Evolutionary conservation across 2,797 vertebrate species (phyloP).

Genomic region (Pseudocheirus occidentalis): DNA sequence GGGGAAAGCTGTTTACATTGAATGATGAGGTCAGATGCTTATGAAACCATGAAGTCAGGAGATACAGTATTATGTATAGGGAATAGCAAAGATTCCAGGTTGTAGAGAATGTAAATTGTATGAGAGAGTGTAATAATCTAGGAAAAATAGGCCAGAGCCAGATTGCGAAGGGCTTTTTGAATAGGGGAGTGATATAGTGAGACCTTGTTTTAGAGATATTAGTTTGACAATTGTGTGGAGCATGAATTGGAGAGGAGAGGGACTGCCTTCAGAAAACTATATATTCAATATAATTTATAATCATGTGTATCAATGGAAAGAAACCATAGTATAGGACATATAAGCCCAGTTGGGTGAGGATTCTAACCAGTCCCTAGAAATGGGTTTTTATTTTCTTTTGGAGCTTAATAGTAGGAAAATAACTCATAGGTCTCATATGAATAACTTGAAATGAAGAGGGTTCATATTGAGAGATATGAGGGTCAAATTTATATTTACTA

Average conservation of each 20-base stretch:
- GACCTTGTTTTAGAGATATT: not conserved
- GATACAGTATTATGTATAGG: not conserved
- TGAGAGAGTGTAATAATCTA: not conserved
- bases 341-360: not conserved
- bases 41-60: not conserved
- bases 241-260: not conserved
- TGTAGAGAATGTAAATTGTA: not conserved
- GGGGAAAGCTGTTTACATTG: not conserved
- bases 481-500: constrained; percentile 42
- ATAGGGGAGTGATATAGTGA: not conserved
- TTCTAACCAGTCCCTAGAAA: not conserved
- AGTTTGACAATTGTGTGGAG: not conserved
- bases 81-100: not conserved
- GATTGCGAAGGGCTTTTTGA: not conserved
- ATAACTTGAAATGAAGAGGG: constrained; percentile 4
- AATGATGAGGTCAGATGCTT: not conserved
- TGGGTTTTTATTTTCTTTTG: constrained; percentile 7
- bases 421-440: constrained; percentile 28
- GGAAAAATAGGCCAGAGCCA: not conserved
- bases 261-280: not conserved
- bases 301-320: not conserved
- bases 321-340: not conserved
- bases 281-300: not conserved
- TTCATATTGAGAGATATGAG: constrained; percentile 38
- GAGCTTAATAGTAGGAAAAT: not conserved